Conservation (phyloP, 2,113 vertebrate genomes). For the Lonchura striata region DNA sequence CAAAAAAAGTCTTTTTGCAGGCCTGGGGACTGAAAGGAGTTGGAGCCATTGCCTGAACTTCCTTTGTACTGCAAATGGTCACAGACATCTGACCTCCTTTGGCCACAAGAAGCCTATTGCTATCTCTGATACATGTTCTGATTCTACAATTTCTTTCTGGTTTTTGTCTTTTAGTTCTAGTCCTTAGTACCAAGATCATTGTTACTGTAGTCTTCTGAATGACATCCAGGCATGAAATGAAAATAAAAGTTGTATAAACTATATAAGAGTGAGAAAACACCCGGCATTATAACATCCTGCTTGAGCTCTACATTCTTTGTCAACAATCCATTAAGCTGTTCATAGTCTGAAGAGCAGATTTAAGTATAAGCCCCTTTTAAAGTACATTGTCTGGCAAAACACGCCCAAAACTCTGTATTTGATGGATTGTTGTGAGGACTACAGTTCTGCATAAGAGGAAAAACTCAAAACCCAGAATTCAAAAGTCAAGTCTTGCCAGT, state of each 20-base stretch:
- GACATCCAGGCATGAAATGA: background rate
- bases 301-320: background rate
- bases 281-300: background rate
- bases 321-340: conserved; percentile 25
- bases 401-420: background rate
- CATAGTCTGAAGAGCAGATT: background rate
- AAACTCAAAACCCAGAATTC: background rate
- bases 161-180: background rate
- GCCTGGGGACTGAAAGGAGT: background rate
- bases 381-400: background rate
- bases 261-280: conserved; percentile 1
- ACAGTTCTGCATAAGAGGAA: background rate
- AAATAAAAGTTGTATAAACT: background rate
- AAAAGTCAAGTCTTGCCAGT: background rate
- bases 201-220: background rate
- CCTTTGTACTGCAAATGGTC: background rate
- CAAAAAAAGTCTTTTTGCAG: background rate
- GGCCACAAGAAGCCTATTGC: background rate
- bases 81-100: background rate
- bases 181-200: background rate
- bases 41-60: background rate
- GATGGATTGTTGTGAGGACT: background rate
- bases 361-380: background rate
- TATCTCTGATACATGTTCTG: background rate
- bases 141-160: background rate